Conservation (phyloP, 1,140 invertebrate species). For the Coenobita brevimanus region DNA sequence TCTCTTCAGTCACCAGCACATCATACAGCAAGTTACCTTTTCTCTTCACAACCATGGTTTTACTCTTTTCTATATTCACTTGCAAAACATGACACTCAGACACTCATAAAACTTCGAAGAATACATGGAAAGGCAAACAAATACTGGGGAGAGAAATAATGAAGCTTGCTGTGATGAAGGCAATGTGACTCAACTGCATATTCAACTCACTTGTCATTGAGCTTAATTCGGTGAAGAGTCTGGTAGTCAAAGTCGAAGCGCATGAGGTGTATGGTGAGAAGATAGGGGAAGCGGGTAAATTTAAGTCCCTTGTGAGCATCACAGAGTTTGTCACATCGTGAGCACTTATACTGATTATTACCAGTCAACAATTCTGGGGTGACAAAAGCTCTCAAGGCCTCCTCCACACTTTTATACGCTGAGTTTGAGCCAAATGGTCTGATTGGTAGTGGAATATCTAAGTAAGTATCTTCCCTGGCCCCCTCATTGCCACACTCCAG, state of each 20-base stretch:
- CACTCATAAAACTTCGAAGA: too few species aligned
- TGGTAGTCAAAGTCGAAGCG: slow-evolving; percentile 94
- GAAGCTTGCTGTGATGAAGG: too few species aligned
- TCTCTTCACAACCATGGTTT: too few species aligned
- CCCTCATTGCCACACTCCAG: slow-evolving; percentile 90
- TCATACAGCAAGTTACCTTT: too few species aligned
- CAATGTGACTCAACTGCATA: too few species aligned
- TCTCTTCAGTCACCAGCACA: too few species aligned
- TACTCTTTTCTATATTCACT: too few species aligned
- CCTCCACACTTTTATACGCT: slow-evolving; percentile 88
- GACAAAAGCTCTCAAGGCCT: slow-evolving; percentile 89
- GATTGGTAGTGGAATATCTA: slow-evolving; percentile 92
- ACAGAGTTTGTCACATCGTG: slow-evolving; percentile 90
- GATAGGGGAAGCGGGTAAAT: slow-evolving; percentile 90
- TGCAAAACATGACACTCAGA: too few species aligned
- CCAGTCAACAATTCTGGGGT: slow-evolving; percentile 89
- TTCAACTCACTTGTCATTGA: slow-evolving; percentile 88
- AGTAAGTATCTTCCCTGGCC: slow-evolving; percentile 87
- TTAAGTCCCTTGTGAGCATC: slow-evolving; percentile 94
- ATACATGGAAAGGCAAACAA: too few species aligned
- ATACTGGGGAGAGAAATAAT: too few species aligned
- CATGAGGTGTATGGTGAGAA: slow-evolving; percentile 91
- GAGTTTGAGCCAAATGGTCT: slow-evolving; percentile 86
- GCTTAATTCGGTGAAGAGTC: slow-evolving; percentile 89
- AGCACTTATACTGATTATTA: slow-evolving; percentile 93